These are phyloP conservation scores for Paraescarpia echinospica DNA, from an alignment of 1,140 invertebrate species.

Conservation along the genomic window DNA sequence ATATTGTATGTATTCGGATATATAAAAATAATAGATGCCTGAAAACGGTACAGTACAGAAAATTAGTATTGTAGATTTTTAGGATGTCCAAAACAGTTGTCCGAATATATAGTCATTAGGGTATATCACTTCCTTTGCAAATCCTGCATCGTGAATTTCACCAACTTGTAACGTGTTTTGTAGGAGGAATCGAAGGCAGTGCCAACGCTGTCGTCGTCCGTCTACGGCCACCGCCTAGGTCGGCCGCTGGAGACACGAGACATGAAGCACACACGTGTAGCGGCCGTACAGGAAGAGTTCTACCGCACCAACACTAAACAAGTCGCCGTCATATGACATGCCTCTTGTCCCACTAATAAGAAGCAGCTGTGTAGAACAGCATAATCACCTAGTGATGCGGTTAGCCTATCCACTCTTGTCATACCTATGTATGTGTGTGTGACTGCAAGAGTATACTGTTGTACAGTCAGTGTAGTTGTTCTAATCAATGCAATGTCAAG, in stretches of 20 bases:
- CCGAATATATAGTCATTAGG: too few relatives aligned
- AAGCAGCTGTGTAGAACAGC: not conserved
- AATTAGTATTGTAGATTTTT: too few relatives aligned
- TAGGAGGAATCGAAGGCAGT: slow-evolving; percentile 14
- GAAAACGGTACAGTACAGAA: too few relatives aligned
- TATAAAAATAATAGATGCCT: too few relatives aligned
- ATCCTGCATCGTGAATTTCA: not conserved
- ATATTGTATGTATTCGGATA: too few relatives aligned
- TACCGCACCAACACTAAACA: not conserved
- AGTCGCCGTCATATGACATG: not conserved
- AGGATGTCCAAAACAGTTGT: too few relatives aligned
- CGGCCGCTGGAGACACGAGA: not conserved
- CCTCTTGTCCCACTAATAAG: too few relatives aligned
- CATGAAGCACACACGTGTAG: not conserved
- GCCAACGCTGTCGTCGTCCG: slow-evolving; percentile 8
- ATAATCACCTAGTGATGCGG: not conserved
- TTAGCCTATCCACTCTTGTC: not conserved
- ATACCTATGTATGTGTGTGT: too few relatives aligned
- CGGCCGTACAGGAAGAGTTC: slow-evolving; percentile 12
- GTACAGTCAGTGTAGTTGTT: too few relatives aligned
- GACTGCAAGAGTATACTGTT: too few relatives aligned
- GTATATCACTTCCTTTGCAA: not conserved
- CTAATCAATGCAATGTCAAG: not conserved
- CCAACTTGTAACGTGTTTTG: not conserved
- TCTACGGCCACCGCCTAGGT: slow-evolving; percentile 3